Evolutionary conservation across 2,888 invertebrate species (phyloP), one percentile per base, ranked within the genome.

Genomic region (Digitonthophagus gazella): DNA sequence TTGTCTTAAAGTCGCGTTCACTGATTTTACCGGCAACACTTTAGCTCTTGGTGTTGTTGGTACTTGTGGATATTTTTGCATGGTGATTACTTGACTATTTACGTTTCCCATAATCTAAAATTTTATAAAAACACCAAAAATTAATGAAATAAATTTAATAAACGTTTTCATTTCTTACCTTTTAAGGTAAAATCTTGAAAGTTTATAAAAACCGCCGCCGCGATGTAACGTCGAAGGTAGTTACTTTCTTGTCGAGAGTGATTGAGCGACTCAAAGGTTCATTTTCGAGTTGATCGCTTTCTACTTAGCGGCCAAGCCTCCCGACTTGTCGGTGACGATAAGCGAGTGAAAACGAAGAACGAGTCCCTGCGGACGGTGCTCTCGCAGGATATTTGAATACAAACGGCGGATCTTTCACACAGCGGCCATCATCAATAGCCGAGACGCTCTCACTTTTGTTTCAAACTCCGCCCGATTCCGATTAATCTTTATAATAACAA

Each of bases 21-120:
- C 74, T 69, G 89, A 89, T 76, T 87, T 87, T 71, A 90, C 88
- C 5, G 93, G 93, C 22, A 93, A 84, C 68, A 93, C 92, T 75
- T 81, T 82, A 44, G 77, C 74, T 73, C 77, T 76, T 19, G 80
- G 80, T 58, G 75, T 76, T 64, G 78, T 77, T 65, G 71, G 71
- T 66, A 75, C 72, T 63, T 70, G 64, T 14, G 70, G 67, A 57
- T 68, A 72, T 65, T 73, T 74, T 71, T 76, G 76, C 67, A 75
- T 77, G 65, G 77, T 77, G 67, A 79, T 77, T 67, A 78, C 76
- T 73, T 83, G 82, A 74, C 82, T 83, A 74, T 80, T 80, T 75
- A 77, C 81, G 75, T 83, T 83, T 74, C 83, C 83, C 83, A 83
- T 83, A 58, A 64, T 73, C 64, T 64, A 16, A 22, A 19, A 64